A percentile compares a stretch with the other conserved stretches of the same genome.
These are phyloP conservation scores for Patella vulgata DNA, from an alignment of 1,140 invertebrate genomes.

Conservation along the genomic window DNA sequence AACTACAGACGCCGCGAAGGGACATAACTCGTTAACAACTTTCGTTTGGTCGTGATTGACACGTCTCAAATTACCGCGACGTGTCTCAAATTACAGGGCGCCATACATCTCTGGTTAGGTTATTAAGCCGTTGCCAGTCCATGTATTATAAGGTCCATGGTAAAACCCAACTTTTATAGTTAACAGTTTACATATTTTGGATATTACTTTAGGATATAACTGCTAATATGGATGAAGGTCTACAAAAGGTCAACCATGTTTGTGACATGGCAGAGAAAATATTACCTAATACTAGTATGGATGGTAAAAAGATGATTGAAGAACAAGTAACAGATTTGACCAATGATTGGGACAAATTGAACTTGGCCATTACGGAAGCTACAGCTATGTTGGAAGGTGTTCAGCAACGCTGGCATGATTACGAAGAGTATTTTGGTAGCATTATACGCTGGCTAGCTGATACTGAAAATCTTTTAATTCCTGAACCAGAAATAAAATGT, in stretches of 20 bases:
- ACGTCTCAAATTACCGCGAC: too few relatives aligned
- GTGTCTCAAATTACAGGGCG: too few relatives aligned
- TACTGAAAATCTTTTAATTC: slow-evolving; percentile 57
- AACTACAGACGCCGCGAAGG: too few relatives aligned
- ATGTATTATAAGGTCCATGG: too few relatives aligned
- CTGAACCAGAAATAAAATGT: slow-evolving; percentile 71
- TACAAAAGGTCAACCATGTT: slow-evolving; percentile 59
- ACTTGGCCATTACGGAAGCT: slow-evolving; percentile 82
- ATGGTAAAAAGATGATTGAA: slow-evolving; percentile 86
- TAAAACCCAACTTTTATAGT: too few relatives aligned
- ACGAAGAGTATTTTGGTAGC: slow-evolving; percentile 78
- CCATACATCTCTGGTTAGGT: too few relatives aligned
- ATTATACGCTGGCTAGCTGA: slow-evolving; percentile 83
- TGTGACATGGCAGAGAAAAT: slow-evolving; percentile 81
- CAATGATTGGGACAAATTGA: slow-evolving; percentile 86
- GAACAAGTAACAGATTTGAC: slow-evolving; percentile 88
- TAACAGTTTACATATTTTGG: too few relatives aligned
- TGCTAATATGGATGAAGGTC: slow-evolving; percentile 57
- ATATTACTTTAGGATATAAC: slow-evolving; percentile 56
- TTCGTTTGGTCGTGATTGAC: too few relatives aligned
- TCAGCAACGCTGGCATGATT: slow-evolving; percentile 86
- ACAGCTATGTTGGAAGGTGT: slow-evolving; percentile 82
- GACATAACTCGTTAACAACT: too few relatives aligned
- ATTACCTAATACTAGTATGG: slow-evolving; percentile 81
- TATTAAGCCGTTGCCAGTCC: too few relatives aligned